Conservation (phyloP, 2,113 vertebrate species). For the Salminus brasiliensis region DNA sequence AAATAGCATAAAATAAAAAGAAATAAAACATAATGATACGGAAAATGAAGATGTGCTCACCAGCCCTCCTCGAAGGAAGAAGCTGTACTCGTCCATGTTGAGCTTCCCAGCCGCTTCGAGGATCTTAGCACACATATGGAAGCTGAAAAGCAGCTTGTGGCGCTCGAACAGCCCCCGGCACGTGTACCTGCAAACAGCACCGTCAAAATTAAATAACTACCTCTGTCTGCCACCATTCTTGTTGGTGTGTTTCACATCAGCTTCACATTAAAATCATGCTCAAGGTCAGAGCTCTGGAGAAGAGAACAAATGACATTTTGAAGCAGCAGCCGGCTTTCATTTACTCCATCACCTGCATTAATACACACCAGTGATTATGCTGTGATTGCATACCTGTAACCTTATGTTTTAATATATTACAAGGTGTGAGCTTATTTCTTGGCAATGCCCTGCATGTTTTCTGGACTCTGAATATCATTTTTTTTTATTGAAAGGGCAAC, state of each 20-base stretch:
- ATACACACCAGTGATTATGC: background rate
- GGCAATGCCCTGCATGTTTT: no score
- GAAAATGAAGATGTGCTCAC: conserved; percentile 70
- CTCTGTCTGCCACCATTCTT: background rate
- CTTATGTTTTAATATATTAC: background rate
- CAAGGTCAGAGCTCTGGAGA: background rate
- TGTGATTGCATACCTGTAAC: background rate
- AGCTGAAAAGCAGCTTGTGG: conserved; percentile 91
- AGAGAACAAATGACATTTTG: background rate
- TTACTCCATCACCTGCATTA: conserved; percentile 2
- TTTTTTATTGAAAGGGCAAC: no score
- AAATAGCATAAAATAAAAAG: background rate
- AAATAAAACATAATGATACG: background rate
- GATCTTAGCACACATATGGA: conserved; percentile 89
- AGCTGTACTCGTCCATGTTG: conserved; percentile 87
- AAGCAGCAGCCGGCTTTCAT: background rate
- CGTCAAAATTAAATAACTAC: background rate
- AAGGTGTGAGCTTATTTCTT: background rate
- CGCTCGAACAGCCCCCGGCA: conserved; percentile 86
- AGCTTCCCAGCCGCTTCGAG: conserved; percentile 82
- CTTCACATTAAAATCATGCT: conserved; percentile 2
- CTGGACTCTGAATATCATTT: background rate
- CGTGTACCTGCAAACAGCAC: conserved; percentile 75
- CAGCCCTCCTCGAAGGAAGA: conserved; percentile 86
- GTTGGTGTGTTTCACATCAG: background rate